Evolutionary conservation across 2,888 invertebrate genomes (phyloP).

Genomic region (Synergus gifuensis): DNA sequence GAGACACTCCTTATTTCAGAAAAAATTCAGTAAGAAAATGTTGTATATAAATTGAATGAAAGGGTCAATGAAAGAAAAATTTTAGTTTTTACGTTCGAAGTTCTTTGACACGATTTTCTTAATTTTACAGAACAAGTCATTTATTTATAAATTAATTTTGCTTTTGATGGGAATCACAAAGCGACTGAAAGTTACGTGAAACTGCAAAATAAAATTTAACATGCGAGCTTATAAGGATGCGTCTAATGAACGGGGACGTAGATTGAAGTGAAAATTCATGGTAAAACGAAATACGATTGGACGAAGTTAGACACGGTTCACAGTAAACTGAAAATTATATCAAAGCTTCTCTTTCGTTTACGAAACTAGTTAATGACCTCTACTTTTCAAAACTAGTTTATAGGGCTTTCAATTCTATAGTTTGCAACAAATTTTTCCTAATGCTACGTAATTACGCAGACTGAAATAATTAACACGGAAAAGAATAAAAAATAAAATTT

Average conservation of each 20-base stretch:
- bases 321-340: conserved; percentile 52
- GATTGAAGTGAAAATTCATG: conserved; percentile 15
- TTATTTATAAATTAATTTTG: background rate
- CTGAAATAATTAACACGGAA: too few relatives aligned
- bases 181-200: background rate
- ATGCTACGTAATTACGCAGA: background rate
- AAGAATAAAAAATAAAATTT: too few relatives aligned
- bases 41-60: too few relatives aligned
- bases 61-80: too few relatives aligned
- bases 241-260: background rate
- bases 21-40: too few relatives aligned
- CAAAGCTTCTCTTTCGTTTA: conserved; percentile 54
- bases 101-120: background rate
- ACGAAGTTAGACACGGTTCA: conserved; percentile 43
- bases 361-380: conserved; percentile 42
- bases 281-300: background rate
- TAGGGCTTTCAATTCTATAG: background rate
- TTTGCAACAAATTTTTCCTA: background rate
- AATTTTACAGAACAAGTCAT: background rate
- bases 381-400: conserved; percentile 45
- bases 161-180: background rate
- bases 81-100: background rate
- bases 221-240: background rate
- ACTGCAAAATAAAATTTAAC: background rate
- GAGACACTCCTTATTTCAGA: background rate